Percentiles rank a stretch among this genome's conserved stretches.
These are phyloP conservation scores for Drosophila pruinosa DNA, from an alignment of 1,140 invertebrate species.

Conservation along the genomic window DNA sequence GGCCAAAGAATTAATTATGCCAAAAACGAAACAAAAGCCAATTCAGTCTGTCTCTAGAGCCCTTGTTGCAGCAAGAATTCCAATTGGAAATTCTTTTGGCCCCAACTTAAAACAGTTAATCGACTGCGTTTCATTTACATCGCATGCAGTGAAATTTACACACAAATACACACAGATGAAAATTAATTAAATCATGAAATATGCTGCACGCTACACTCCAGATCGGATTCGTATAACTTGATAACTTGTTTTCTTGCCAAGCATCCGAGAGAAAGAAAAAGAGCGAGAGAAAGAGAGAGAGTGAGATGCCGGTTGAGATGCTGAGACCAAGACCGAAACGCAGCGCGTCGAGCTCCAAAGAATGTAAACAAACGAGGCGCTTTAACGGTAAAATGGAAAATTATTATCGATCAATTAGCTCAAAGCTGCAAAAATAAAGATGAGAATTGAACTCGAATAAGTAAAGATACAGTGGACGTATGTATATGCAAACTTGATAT, in stretches of 20 bases:
- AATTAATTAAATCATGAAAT: conserved; percentile 78
- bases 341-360: conserved; percentile 35
- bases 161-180: conserved; percentile 35
- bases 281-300: conserved; percentile 7
- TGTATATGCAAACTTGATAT: conserved; percentile 50
- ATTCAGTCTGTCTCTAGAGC: conserved; percentile 48
- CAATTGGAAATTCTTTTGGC: conserved; percentile 4
- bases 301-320: conserved; percentile 4
- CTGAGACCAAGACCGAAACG: conserved; percentile 2
- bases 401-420: conserved; percentile 82
- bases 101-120: conserved; percentile 57
- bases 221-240: conserved; percentile 61
- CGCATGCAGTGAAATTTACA: conserved; percentile 65
- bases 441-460: background rate
- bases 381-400: conserved; percentile 82
- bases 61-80: conserved; percentile 20
- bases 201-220: conserved; percentile 51
- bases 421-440: conserved; percentile 69
- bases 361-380: conserved; percentile 80
- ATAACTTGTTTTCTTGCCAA: conserved; percentile 62
- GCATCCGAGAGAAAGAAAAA: conserved; percentile 24
- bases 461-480: background rate
- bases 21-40: conserved; percentile 47
- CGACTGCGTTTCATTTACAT: conserved; percentile 36
- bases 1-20: conserved; percentile 43